phyloP scores from a whole-genome alignment of 2,113 vertebrate species.

The Myxocyprinus asiaticus region DNA sequence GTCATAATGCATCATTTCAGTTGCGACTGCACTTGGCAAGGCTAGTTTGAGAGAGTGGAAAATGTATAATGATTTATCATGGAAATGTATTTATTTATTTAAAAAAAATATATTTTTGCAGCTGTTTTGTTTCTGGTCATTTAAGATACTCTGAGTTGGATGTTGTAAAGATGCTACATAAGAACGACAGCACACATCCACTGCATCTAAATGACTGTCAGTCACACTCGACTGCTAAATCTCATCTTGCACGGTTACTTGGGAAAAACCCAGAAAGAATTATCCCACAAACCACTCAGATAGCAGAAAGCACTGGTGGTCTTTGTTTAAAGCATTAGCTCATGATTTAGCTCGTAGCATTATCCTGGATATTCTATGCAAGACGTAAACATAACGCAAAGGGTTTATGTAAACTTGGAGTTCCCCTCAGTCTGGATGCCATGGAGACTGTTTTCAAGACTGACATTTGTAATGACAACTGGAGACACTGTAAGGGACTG shows the following conservation, averaged over 20 bases:
- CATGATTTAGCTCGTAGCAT: neutral
- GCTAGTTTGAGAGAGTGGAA: neutral
- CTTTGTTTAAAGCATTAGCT: constrained; percentile 14
- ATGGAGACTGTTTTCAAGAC: neutral
- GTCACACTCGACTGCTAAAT: constrained; percentile 1
- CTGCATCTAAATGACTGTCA: constrained; percentile 29
- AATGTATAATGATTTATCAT: neutral
- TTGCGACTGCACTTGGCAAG: neutral
- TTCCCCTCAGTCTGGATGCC: constrained; percentile 22
- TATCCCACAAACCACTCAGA: neutral
- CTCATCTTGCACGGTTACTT: neutral
- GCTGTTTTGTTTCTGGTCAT: neutral
- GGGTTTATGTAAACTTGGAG: constrained; percentile 16
- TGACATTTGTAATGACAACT: constrained; percentile 8
- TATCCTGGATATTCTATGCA: neutral
- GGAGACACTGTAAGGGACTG: neutral
- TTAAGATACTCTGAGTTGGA: neutral
- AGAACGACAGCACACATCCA: neutral
- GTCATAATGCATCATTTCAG: too few relatives aligned
- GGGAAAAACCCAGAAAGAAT: constrained; percentile 7
- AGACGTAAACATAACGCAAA: constrained; percentile 4
- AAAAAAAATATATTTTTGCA: neutral
- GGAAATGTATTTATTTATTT: neutral
- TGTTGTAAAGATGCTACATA: neutral
- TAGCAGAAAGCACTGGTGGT: neutral